Base-by-base conservation (phyloP, 2,888 invertebrate genomes). In the Aleiodes alternator region DNA sequence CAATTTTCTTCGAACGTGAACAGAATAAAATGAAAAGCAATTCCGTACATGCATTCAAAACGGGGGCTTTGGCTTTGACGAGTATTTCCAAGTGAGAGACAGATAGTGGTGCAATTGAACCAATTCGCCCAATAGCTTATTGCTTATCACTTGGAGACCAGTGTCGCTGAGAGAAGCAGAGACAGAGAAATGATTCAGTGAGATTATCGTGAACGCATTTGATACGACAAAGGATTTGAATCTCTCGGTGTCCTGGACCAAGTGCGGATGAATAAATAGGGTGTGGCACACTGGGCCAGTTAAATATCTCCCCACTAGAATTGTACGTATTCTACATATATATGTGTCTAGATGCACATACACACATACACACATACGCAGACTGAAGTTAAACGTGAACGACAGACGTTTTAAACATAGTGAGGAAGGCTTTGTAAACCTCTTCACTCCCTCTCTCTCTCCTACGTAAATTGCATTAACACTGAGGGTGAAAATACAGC, bases 401-500 rank as follows among this genome's bases (percentile, higher is more conserved):
- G 73, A 75, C 74, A 57, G 57, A 72, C 29, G 69, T 69, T 75
- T 75, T 73, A 72, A 79, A 69, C 75, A 64, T 43, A 48, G 78
- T 71, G 76, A 76, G 73, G 74, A 57, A 57, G 57, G 12, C 31
- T 57, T 31, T 51, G 14, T 14, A 57, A 57, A 57, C 57, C 57
- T 57, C 57, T 57, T 57, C 29, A 23, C 12, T 31, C 31, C 7
- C 16, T 31, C 57, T 12, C 12, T 31, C 31, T 16, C 16, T 31
- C 57, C 12, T 56, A 66, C 75, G 70, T 64, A 66, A 11, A 57
- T 31, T 31, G 86, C 86, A 83, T 87, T 87, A 84, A 85, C 86
- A 80, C 85, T 82, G 84, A 86, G 87, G 87, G 88, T 86, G 87
- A 85, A 87, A 88, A 86, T 23, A 23, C 87, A 86, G 80, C 84